Evolutionary conservation across 2,113 vertebrate species (phyloP), one percentile per base, ranked within the genome.

Genomic region (Dolichallabes microphthalmus): DNA sequence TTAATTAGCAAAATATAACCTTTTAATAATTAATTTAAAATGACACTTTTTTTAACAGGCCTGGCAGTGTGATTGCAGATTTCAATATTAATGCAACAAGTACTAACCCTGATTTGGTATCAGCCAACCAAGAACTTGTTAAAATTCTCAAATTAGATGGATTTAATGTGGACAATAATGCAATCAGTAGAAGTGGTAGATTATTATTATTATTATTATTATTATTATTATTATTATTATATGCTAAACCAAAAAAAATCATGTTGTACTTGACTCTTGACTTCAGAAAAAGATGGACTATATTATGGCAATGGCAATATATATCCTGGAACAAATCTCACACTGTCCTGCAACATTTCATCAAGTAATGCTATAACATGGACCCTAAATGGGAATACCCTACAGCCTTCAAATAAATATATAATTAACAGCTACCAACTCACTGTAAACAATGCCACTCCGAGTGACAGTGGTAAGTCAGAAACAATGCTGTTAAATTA

Each of bases 11-110:
- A 45, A 45, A 45, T 45, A 7, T 45, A 45, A 39, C 39, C 1
- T 22, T 60, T 60, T 60, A 1, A 60, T 60, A 22, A 60, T 60
- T 60, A 8, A 60, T 20, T 60, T 22, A 17, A 60, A 60, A 7
- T 60, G 3, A 60, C 19, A 60, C n/a, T 66, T 14, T 15, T 57
- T 57, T 15, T 4, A 57, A 6, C 3, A 39, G 39, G 13, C 57
- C 82, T 63, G 86, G 86, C 50, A 84, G 82, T 80, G 66, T 80
- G n/a, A 71, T 87, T 0, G 52, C 69, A 55, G 86, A 87, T 45
- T 83, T 87, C 9, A 27, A 2, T 27, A 84, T 87, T 57, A 25
- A n/a, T 0, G 9, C 86, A 71, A 14, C 39, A 19, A 66, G 12
- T 32, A 12, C 4, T 25, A 63, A 63, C 7, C 9, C 20, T 12